Base-by-base conservation (phyloP, 2,113 vertebrate species). In the Otis tarda region DNA sequence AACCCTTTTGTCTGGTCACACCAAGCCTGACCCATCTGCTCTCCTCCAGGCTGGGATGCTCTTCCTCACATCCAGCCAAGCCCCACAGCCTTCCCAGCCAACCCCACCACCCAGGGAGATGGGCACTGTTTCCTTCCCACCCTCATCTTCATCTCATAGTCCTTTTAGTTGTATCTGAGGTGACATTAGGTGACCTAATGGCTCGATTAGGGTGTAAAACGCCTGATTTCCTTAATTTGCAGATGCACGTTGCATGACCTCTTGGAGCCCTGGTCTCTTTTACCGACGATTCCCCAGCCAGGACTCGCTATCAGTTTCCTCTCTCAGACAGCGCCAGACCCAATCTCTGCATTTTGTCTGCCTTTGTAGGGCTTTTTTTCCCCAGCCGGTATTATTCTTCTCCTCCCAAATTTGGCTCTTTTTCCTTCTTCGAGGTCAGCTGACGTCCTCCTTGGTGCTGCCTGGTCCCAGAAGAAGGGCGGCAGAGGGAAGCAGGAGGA, bases 21-120 rank as follows among this genome's bases (percentile, higher is more conserved):
- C 60, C 60, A 70, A 43, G 20, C 37, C 45, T 92, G 71, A 89
- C 56, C 25, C 0, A 0, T 43, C n/a, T 69, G 5, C 8, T 67
- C 19, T 49, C 69, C 49, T 71, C 12, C 1, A 4, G 50, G 12
- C 33, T 45, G 50, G 75, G 35, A 61, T 0, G 0, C 7, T 53
- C 27, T 73, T 65, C 30, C 30, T 94, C 6, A 0, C 21, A 21
- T 63, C 2, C 17, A 61, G 9, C 24, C 41, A 43, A 30, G 11
- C 6, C 15, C n/a, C 1, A 0, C 6, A 4, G 28, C 64, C 73
- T 84, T 70, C 77, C 22, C 47, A 37, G 37, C 30, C 65, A 71
- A 4, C 16, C n/a, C 28, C 50, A 31, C 65, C 27, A 35, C 6
- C 5, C 35, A 55, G 39, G 14, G 19, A 23, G 14, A 33, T 39